Percentiles rank a stretch among this genome's conserved stretches.
These are phyloP conservation scores for Himalopsyche kuldschensis DNA, from an alignment of 2,888 invertebrate genomes.

Conservation along the genomic window DNA sequence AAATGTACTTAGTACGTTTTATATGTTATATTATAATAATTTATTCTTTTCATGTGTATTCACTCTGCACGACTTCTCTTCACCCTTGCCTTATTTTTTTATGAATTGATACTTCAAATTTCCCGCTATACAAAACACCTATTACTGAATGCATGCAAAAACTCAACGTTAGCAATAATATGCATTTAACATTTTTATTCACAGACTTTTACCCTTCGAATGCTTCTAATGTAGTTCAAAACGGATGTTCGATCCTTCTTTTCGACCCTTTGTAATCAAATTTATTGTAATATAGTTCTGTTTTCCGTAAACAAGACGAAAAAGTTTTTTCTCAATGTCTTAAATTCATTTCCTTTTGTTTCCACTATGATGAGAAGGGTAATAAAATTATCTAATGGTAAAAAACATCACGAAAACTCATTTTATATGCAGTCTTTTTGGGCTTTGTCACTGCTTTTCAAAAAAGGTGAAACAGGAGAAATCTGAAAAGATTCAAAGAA, in stretches of 20 bases:
- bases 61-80: not conserved
- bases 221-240: not conserved
- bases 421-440: not conserved
- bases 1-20: not conserved
- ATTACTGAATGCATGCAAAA: not conserved
- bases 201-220: not conserved
- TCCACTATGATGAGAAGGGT: not conserved
- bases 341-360: not conserved
- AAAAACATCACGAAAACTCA: not conserved
- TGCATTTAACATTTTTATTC: not conserved
- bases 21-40: not conserved
- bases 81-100: not conserved
- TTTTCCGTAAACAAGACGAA: not conserved
- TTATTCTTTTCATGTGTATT: not conserved
- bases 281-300: not conserved
- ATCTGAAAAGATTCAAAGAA: not conserved
- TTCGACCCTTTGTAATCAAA: not conserved
- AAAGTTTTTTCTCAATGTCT: not conserved
- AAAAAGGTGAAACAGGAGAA: not conserved
- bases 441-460: not conserved
- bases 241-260: not conserved
- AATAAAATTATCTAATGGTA: not conserved
- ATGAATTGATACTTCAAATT: not conserved
- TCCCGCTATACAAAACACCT: not conserved
- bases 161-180: not conserved